These are phyloP conservation scores for Mobula hypostoma DNA, from an alignment of 2,113 vertebrate genomes.

Conservation along the genomic window DNA sequence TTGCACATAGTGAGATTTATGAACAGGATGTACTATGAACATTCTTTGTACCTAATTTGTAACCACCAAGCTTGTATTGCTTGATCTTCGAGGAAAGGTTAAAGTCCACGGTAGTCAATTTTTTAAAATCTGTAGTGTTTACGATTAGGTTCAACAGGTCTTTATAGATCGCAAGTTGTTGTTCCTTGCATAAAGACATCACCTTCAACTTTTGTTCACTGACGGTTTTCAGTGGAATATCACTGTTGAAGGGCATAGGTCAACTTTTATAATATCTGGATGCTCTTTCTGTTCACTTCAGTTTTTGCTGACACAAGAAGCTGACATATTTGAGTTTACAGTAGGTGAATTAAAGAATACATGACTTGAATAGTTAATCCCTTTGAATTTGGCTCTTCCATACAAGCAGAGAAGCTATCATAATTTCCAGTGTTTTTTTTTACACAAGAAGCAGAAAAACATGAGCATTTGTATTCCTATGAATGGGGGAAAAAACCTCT, in stretches of 20 bases:
- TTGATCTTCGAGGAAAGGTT: not conserved
- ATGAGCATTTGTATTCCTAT: not conserved
- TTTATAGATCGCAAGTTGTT: not conserved
- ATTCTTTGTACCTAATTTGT: not conserved
- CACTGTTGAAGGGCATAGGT: not conserved
- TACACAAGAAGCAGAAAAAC: not conserved
- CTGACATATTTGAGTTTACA: not conserved
- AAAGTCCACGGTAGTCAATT: not conserved
- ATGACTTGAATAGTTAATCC: not conserved
- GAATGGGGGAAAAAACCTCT: not conserved
- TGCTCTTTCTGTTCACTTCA: not conserved
- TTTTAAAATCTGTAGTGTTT: not conserved
- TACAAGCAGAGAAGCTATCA: not conserved
- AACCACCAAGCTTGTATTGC: not conserved
- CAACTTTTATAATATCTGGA: not conserved
- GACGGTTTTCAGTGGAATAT: not conserved
- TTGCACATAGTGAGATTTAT: not conserved
- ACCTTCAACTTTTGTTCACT: not conserved
- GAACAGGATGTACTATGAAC: not conserved
- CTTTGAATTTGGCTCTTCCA: not conserved
- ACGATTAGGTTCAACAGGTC: not conserved
- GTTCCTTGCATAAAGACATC: not conserved
- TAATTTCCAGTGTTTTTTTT: no score
- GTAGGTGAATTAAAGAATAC: not conserved
- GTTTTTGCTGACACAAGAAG: constrained; percentile 14